A percentile compares a stretch with the other conserved stretches of the same genome.
phyloP scores from a whole-genome alignment of 2,797 vertebrate species.

The Odontamblyopus rebecca region DNA sequence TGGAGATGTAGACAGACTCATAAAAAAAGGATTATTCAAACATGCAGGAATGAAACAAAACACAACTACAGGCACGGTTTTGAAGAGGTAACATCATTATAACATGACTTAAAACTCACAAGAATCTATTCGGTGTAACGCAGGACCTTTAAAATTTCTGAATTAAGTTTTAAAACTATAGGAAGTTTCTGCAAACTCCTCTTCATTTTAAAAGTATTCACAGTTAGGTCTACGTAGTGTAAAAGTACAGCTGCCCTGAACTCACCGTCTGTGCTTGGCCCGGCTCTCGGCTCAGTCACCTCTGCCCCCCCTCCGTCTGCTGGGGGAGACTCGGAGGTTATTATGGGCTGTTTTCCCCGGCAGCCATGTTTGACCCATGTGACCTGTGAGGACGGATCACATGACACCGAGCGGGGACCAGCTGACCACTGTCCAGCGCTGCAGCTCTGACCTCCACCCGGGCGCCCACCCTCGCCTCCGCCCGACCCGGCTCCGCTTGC shows the following conservation, averaged over 20 bases:
- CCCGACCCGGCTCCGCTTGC: not conserved
- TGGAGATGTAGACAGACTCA: no score
- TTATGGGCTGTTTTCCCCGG: slow-evolving; percentile 6
- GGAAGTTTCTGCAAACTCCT: not conserved
- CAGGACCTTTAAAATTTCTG: no score
- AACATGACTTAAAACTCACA: no score
- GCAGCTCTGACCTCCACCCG: slow-evolving; percentile 5
- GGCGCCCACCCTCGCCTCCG: not conserved
- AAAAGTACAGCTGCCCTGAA: not conserved
- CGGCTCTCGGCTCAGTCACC: not conserved
- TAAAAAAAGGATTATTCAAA: no score
- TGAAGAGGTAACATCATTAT: no score
- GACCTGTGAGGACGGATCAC: not conserved
- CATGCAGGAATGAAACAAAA: no score
- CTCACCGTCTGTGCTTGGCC: not conserved
- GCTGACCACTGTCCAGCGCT: not conserved
- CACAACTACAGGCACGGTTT: no score
- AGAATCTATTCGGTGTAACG: no score
- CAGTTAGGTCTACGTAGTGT: not conserved
- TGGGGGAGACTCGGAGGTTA: not conserved
- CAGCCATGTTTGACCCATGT: slow-evolving; percentile 1
- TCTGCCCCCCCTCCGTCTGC: not conserved
- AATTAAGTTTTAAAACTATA: not conserved
- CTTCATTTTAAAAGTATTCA: not conserved
- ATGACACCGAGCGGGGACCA: not conserved